These are phyloP conservation scores for Conus betulinus DNA, from an alignment of 1,140 invertebrate species.

Conservation along the genomic window DNA sequence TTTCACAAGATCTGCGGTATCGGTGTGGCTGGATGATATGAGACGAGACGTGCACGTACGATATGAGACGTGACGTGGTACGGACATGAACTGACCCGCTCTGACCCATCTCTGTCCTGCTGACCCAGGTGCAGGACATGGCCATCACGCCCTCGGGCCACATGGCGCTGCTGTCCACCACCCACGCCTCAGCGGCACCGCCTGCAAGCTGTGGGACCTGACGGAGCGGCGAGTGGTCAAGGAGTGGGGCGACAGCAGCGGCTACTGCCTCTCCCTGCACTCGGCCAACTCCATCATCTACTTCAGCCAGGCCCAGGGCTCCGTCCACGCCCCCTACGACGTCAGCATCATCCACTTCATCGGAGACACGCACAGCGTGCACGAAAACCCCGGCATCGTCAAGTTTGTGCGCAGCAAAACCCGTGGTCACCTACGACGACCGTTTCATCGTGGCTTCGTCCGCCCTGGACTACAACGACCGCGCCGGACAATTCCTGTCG, in stretches of 20 bases:
- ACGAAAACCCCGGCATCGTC: conserved; percentile 48
- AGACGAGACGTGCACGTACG: too few species aligned
- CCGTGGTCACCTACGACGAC: conserved; percentile 68
- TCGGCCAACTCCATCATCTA: conserved; percentile 45
- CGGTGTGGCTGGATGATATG: too few species aligned
- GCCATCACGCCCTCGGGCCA: conserved; percentile 65
- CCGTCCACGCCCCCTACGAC: conserved; percentile 61
- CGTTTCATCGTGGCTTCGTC: conserved; percentile 67
- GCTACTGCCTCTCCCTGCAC: conserved; percentile 58
- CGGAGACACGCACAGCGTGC: conserved; percentile 54
- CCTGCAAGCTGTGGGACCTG: conserved; percentile 71
- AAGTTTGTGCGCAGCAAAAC: conserved; percentile 59
- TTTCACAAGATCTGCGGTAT: too few species aligned
- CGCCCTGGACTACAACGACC: conserved; percentile 58
- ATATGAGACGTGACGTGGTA: too few species aligned
- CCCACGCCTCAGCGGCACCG: conserved; percentile 55
- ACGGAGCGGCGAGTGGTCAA: conserved; percentile 61
- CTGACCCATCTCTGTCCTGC: too few species aligned
- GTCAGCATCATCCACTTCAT: conserved; percentile 61
- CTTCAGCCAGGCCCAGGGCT: conserved; percentile 53
- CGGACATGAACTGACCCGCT: too few species aligned
- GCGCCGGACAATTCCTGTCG: conserved; percentile 49
- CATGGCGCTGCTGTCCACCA: conserved; percentile 63
- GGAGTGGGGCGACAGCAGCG: conserved; percentile 67
- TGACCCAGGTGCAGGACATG: conserved; percentile 58